Percentiles rank a stretch among this genome's conserved stretches.
These are phyloP conservation scores for Holcopasites calliopsidis DNA, from an alignment of 1,140 invertebrate genomes.

Conservation along the genomic window DNA sequence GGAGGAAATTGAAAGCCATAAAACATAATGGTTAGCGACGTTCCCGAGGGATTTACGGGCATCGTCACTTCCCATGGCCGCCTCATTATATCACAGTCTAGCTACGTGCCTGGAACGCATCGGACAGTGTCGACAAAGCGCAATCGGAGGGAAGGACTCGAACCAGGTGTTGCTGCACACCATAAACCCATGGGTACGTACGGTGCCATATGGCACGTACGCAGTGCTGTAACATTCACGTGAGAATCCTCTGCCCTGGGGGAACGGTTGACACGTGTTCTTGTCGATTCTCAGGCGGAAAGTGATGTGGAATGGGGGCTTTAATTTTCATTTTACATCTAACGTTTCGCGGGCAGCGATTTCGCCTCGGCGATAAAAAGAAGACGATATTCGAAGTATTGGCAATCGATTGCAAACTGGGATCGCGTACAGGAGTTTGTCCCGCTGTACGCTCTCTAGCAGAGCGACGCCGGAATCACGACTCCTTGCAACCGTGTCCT, in stretches of 20 bases:
- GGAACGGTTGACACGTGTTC: slow-evolving; percentile 6
- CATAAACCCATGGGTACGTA: not conserved
- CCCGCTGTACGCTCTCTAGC: not conserved
- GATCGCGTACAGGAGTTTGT: too few species aligned
- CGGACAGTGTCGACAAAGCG: not conserved
- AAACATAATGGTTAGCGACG: slow-evolving; percentile 55
- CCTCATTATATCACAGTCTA: slow-evolving; percentile 53
- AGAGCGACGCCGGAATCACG: not conserved
- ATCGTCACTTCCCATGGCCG: slow-evolving; percentile 45
- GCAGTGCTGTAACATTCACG: slow-evolving; percentile 1
- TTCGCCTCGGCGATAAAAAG: too few species aligned
- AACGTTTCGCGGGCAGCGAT: too few species aligned
- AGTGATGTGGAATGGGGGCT: not conserved
- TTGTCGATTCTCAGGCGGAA: not conserved
- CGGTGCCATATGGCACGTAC: slow-evolving; percentile 24
- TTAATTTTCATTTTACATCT: too few species aligned
- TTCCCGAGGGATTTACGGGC: slow-evolving; percentile 55
- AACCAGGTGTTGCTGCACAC: slow-evolving; percentile 24
- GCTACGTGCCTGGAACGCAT: slow-evolving; percentile 37
- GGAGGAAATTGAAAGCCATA: slow-evolving; percentile 61
- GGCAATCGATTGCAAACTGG: too few species aligned
- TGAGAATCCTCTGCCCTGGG: not conserved
- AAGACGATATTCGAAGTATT: too few species aligned
- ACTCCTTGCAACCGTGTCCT: not conserved
- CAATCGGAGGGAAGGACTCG: not conserved